phyloP scores from a whole-genome alignment of 2,113 vertebrate species.

The Ptyas mucosa region DNA sequence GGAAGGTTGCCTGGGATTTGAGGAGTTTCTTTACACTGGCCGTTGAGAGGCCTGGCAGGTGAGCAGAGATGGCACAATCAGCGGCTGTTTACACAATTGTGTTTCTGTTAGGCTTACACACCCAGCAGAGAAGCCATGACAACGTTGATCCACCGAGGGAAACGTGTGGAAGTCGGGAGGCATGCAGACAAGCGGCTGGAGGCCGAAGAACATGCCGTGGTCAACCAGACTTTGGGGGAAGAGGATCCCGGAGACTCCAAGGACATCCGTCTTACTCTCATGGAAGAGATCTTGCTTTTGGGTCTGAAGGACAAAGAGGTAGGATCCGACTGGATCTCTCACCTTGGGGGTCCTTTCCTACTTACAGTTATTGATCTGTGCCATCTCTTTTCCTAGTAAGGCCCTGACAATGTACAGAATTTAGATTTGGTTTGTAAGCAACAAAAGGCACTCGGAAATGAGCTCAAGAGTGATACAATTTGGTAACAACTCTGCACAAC shows the following conservation, averaged over 20 bases:
- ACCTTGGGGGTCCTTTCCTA: neutral
- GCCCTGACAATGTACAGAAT: no score
- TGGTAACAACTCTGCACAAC: neutral
- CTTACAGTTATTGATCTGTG: neutral
- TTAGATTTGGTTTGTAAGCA: neutral
- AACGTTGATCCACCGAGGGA: constrained; percentile 71
- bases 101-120: neutral
- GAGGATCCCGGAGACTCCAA: constrained; percentile 69
- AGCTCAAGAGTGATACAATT: neutral
- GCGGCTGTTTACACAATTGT: no score
- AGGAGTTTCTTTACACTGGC: neutral
- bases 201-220: constrained; percentile 48
- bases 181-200: constrained; percentile 49
- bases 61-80: neutral
- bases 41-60: neutral
- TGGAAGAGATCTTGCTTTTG: constrained; percentile 84
- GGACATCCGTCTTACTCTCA: constrained; percentile 79
- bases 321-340: neutral
- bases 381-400: neutral
- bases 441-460: neutral
- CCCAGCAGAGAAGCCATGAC: constrained; percentile 68
- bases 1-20: neutral
- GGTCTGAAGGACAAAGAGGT: constrained; percentile 87
- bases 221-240: constrained; percentile 35
- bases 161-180: constrained; percentile 57